phyloP scores from a whole-genome alignment of 2,113 vertebrate species.

The Corvus cornix region DNA sequence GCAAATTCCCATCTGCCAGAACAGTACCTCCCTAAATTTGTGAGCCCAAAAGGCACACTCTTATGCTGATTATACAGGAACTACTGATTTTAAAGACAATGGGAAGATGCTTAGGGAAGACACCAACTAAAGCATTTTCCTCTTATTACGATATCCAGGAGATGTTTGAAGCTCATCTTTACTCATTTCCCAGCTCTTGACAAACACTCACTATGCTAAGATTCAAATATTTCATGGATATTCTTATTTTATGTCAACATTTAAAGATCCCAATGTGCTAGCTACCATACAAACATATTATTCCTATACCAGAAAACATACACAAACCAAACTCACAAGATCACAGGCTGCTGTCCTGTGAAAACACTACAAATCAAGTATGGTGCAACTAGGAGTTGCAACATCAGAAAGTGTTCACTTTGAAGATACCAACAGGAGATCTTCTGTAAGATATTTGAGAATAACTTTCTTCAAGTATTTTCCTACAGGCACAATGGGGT shows the following conservation, averaged over 20 bases:
- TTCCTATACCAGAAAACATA: neutral
- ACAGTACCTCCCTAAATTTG: neutral
- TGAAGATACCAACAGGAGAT: neutral
- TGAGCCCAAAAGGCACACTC: neutral
- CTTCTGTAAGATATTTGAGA: neutral
- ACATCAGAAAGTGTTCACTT: neutral
- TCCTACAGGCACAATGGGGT: neutral
- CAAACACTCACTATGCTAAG: neutral
- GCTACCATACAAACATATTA: neutral
- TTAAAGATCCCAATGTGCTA: neutral
- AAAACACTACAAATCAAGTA: neutral
- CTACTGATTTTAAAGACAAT: neutral
- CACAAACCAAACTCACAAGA: neutral
- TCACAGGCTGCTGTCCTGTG: neutral
- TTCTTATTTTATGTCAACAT: neutral
- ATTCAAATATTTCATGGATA: neutral
- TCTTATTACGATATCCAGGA: neutral
- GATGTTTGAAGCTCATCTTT: neutral
- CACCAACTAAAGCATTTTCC: neutral
- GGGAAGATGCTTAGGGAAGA: neutral
- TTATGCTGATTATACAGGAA: neutral
- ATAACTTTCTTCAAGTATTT: neutral
- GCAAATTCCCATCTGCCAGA: neutral
- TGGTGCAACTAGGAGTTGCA: neutral
- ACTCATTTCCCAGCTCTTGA: neutral